Evolutionary conservation across 2,113 vertebrate genomes (phyloP), one percentile per base, ranked within the genome.

Genomic region (Typhlomys cinereus): DNA sequence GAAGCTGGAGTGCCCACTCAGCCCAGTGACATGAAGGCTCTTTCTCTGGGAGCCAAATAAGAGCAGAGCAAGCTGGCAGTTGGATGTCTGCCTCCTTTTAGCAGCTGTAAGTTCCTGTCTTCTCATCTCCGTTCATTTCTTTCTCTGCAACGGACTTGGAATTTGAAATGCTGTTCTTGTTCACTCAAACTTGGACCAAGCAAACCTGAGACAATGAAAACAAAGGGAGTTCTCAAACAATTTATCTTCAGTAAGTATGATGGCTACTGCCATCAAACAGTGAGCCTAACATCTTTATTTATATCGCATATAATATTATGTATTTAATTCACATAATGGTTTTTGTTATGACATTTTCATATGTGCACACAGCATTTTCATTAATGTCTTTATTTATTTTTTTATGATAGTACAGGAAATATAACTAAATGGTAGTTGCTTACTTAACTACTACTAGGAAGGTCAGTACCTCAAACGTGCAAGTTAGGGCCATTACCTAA

Each of bases 361-460:
- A 82, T 13, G 25, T 62, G 44, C n/a, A 64, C 46, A 15, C 48
- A 66, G n/a, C 64, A 39, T 48, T n/a, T n/a, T 46, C 7, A 62
- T 29, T 48, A 46, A 81, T 57, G 46, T 41, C 44, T 81, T 81
- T 78, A 39, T 57, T 36, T 48, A 48, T 62, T 34, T 89, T n/a
- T 88, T 80, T 85, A 79, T 76, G 88, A 41, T 64, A 67, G 73
- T 78, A 81, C 61, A 61, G 36, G 3, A 84, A 74, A 85, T 39
- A 3, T 62, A 52, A 67, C 92, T 69, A 89, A 7, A 76, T 66
- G 66, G 7, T 50, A 59, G 69, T 50, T 91, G 15, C 87, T 90
- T 83, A 73, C n/a, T 79, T 88, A 73, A 70, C 71, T 67, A 52
- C 25, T 52, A 39, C 20, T 62, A 61, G 64, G 59, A 92, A 79